Conservation (phyloP, 2,113 vertebrate species). For the Phycodurus eques region DNA sequence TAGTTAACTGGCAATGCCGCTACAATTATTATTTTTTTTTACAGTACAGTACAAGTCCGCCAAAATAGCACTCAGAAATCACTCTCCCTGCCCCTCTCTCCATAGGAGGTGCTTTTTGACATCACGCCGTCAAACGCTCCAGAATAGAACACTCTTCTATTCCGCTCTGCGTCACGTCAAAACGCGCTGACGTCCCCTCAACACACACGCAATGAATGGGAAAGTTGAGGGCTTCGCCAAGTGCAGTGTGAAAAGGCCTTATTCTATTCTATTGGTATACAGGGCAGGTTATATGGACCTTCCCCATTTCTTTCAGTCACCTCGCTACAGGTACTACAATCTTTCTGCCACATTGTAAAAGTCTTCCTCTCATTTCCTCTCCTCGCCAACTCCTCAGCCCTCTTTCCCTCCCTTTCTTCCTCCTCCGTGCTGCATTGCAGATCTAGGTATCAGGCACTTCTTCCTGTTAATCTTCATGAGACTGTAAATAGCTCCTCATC, state of each 20-base stretch:
- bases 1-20: too few relatives aligned
- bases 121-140: too few relatives aligned
- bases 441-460: slow-evolving; percentile 60
- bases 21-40: too few relatives aligned
- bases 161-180: too few relatives aligned
- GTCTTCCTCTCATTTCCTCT: slow-evolving; percentile 13
- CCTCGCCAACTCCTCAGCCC: slow-evolving; percentile 13
- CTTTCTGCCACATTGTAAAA: slow-evolving; percentile 9
- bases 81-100: too few relatives aligned
- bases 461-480: slow-evolving; percentile 44
- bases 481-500: slow-evolving; percentile 66
- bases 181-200: too few relatives aligned
- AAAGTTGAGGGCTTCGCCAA: too few relatives aligned
- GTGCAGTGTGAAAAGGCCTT: neutral
- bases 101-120: too few relatives aligned
- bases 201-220: too few relatives aligned
- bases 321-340: neutral
- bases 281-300: neutral
- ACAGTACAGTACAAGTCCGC: too few relatives aligned
- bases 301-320: neutral
- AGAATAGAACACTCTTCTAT: too few relatives aligned
- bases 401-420: slow-evolving; percentile 8
- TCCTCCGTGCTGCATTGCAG: slow-evolving; percentile 74
- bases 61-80: too few relatives aligned
- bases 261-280: neutral